These are phyloP conservation scores for Brachionus rubens DNA, from an alignment of 1,140 invertebrate genomes.

Conservation along the genomic window DNA sequence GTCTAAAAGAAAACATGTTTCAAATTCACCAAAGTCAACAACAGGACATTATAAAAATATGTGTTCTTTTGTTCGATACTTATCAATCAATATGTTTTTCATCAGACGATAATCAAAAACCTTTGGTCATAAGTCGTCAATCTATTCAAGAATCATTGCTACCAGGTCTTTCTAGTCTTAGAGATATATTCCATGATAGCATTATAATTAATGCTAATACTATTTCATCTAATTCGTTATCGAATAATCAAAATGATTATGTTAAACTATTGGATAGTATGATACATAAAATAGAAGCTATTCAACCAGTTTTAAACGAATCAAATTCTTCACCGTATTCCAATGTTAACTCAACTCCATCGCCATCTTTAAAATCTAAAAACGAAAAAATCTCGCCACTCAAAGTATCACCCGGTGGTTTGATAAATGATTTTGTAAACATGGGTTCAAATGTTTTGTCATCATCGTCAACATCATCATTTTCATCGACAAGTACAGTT, in stretches of 20 bases:
- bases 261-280: slow-evolving; percentile 17
- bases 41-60: slow-evolving; percentile 18
- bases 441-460: background rate
- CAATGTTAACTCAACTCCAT: background rate
- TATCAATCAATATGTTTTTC: slow-evolving; percentile 22
- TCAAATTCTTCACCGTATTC: background rate
- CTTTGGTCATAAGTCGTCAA: background rate
- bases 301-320: background rate
- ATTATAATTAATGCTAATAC: background rate
- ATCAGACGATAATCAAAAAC: background rate
- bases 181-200: slow-evolving; percentile 15
- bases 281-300: slow-evolving; percentile 17
- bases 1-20: background rate
- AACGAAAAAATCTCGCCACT: background rate
- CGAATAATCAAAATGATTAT: slow-evolving; percentile 20
- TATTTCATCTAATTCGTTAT: slow-evolving; percentile 11
- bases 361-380: background rate
- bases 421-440: slow-evolving; percentile 8
- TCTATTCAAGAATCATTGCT: slow-evolving; percentile 29
- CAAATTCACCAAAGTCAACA: slow-evolving; percentile 26
- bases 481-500: slow-evolving; percentile 29
- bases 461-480: slow-evolving; percentile 6
- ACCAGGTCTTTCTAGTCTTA: slow-evolving; percentile 13
- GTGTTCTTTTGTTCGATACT: slow-evolving; percentile 39
- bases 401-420: background rate